Evolutionary conservation across 1,140 invertebrate genomes (phyloP).

Genomic region (Penaeus japonicus): DNA sequence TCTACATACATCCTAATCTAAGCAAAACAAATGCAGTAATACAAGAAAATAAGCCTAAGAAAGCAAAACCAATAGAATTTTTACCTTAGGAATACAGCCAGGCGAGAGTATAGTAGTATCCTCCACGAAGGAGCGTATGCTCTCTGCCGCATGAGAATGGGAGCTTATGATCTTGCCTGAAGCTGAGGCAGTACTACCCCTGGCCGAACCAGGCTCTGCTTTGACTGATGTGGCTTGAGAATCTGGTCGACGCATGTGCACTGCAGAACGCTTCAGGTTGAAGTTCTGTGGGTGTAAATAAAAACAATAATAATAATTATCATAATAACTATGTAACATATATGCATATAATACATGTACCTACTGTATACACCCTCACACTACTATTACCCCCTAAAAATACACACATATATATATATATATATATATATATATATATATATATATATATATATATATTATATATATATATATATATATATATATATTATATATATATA

Average conservation of each 20-base stretch:
- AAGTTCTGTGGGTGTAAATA: neutral
- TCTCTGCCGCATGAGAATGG: conserved; percentile 49
- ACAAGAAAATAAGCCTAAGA: no score
- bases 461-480: no score
- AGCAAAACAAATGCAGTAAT: no score
- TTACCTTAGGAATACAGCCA: conserved; percentile 35
- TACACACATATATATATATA: no score
- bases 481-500: no score
- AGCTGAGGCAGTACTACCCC: conserved; percentile 66
- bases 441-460: no score
- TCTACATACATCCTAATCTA: no score
- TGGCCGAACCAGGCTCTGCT: conserved; percentile 71
- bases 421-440: no score
- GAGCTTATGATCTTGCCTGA: conserved; percentile 59
- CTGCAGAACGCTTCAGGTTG: neutral
- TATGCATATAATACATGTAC: no score
- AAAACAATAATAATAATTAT: neutral
- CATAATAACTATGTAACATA: no score
- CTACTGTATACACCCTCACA: no score
- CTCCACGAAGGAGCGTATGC: conserved; percentile 51
- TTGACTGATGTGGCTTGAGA: conserved; percentile 72
- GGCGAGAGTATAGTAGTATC: conserved; percentile 26
- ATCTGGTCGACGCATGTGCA: conserved; percentile 62
- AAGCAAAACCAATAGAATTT: neutral
- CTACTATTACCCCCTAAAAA: no score